These are phyloP conservation scores for Papio anubis DNA, from an alignment of 2,113 vertebrate genomes.

Conservation along the genomic window DNA sequence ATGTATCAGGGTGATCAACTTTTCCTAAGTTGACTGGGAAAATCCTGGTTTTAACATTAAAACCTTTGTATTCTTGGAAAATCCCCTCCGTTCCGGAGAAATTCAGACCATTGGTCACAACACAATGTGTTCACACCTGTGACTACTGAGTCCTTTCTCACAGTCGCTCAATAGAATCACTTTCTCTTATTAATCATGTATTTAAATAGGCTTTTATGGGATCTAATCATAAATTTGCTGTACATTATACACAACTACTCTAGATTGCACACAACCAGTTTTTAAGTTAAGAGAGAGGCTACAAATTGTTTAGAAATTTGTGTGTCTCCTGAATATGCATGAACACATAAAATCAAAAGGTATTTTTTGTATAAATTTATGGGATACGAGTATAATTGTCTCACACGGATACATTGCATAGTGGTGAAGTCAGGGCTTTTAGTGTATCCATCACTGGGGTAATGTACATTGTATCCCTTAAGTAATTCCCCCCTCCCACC, in stretches of 20 bases:
- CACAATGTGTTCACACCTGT: background rate
- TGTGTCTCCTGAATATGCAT: background rate
- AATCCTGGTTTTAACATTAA: background rate
- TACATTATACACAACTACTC: background rate
- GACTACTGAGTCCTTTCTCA: background rate
- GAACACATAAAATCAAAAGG: background rate
- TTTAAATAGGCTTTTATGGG: background rate
- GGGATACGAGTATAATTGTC: background rate
- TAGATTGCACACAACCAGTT: background rate
- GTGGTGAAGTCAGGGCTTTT: background rate
- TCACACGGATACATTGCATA: background rate
- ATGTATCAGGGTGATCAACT: background rate
- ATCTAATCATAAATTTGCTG: background rate
- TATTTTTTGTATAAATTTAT: background rate
- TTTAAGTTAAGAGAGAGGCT: background rate
- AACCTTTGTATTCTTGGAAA: background rate
- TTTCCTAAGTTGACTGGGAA: background rate
- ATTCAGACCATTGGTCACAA: background rate
- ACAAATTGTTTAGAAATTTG: background rate
- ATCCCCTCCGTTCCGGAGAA: background rate
- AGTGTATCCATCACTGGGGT: background rate
- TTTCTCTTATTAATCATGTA: background rate
- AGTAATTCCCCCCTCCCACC: background rate
- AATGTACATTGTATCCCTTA: background rate
- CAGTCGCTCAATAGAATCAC: background rate